A percentile compares a stretch with the other conserved stretches of the same genome.
These are phyloP conservation scores for Pseudanteris insignis DNA, from an alignment of 2,888 invertebrate genomes.

Conservation along the genomic window DNA sequence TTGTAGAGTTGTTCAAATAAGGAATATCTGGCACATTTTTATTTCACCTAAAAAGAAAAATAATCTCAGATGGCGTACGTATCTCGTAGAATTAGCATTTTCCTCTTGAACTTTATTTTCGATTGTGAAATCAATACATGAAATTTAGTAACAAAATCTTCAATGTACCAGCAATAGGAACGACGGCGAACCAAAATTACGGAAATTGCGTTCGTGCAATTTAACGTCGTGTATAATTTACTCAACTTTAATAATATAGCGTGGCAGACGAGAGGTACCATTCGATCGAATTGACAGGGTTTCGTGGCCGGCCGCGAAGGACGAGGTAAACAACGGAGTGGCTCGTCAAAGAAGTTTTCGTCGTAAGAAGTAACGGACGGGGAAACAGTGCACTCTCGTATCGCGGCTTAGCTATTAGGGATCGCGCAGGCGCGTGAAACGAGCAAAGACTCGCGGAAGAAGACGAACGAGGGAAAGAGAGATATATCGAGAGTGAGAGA, in stretches of 20 bases:
- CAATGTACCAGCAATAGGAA: too few species aligned
- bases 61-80: too few species aligned
- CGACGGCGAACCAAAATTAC: too few species aligned
- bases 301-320: conserved; percentile 6
- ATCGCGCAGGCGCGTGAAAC: conserved; percentile 26
- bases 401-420: conserved; percentile 25
- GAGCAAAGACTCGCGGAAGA: conserved; percentile 3
- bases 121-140: too few species aligned
- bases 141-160: too few species aligned
- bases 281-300: conserved; percentile 16
- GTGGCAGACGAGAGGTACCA: conserved; percentile 1
- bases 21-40: conserved; percentile 18
- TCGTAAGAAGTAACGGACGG: conserved; percentile 21
- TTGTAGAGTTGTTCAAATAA: conserved; percentile 30
- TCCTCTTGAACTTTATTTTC: too few species aligned
- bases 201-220: too few species aligned
- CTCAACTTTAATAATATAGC: too few species aligned
- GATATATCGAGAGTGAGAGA: conserved; percentile 32
- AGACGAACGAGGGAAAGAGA: conserved; percentile 10
- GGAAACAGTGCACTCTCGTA: conserved; percentile 37
- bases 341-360: conserved; percentile 34
- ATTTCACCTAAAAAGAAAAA: conserved; percentile 13
- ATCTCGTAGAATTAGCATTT: too few species aligned
- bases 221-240: too few species aligned
- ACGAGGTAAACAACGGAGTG: conserved; percentile 19